phyloP scores from a whole-genome alignment of 2,888 invertebrate genomes.

The Hyppa rectilinea region DNA sequence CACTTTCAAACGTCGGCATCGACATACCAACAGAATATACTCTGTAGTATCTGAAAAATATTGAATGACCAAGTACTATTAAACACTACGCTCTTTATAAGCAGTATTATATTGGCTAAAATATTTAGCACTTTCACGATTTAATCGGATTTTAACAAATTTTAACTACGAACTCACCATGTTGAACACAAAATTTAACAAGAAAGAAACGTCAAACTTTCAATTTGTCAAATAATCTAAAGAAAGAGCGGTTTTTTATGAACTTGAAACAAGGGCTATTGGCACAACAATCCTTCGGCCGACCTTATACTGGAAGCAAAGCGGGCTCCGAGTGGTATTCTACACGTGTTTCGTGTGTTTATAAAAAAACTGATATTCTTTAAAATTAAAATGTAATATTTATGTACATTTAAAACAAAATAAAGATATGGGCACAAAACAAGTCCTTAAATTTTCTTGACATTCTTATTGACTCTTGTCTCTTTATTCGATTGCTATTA shows the following conservation, averaged over 20 bases:
- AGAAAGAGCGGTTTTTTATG: background rate
- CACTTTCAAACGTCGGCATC: conserved; percentile 32
- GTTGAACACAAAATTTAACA: conserved; percentile 83
- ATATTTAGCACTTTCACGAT: conserved; percentile 69
- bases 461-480: too few species aligned
- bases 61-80: background rate
- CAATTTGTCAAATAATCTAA: conserved; percentile 15
- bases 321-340: too few species aligned
- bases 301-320: background rate
- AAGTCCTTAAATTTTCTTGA: too few species aligned
- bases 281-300: background rate
- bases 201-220: conserved; percentile 76
- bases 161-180: conserved; percentile 83
- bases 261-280: conserved; percentile 17
- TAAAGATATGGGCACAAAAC: too few species aligned
- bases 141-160: conserved; percentile 75
- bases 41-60: conserved; percentile 42
- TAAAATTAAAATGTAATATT: too few species aligned
- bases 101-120: conserved; percentile 19
- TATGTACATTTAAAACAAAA: too few species aligned
- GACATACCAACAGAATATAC: conserved; percentile 13
- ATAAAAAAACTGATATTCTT: too few species aligned
- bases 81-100: background rate
- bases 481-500: too few species aligned
- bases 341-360: too few species aligned